These are phyloP conservation scores for Cuniculus paca DNA, from an alignment of 2,797 vertebrate genomes.

Conservation along the genomic window DNA sequence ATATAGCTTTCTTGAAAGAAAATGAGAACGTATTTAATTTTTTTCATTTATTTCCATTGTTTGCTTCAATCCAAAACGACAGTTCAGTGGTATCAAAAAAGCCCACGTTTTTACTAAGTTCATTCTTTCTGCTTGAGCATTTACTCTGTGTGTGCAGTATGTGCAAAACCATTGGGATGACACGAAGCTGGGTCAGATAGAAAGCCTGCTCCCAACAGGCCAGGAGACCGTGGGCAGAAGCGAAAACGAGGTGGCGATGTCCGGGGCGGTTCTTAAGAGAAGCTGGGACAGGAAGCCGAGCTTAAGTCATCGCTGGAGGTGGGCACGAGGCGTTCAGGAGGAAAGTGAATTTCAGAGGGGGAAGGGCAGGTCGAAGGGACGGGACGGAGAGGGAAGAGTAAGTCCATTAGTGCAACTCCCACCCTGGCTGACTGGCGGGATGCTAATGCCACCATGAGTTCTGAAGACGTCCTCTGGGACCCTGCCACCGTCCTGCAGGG, in stretches of 20 bases:
- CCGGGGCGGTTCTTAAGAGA: neutral
- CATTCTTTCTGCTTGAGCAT: neutral
- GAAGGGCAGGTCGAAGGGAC: neutral
- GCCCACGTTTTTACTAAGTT: neutral
- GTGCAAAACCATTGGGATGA: neutral
- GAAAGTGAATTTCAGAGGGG: neutral
- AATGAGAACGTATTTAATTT: slow-evolving; percentile 37
- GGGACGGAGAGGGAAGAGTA: neutral
- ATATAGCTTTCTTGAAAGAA: neutral
- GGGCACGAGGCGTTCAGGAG: neutral
- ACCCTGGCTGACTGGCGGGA: neutral
- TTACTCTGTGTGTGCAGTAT: neutral
- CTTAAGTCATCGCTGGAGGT: neutral
- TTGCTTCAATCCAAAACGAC: neutral
- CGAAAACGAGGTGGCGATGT: neutral
- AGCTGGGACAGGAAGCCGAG: neutral
- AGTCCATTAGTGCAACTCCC: neutral
- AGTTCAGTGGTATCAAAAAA: neutral
- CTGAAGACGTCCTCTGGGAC: neutral
- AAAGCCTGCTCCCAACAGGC: neutral
- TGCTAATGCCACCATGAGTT: neutral
- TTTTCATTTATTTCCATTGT: slow-evolving; percentile 21
- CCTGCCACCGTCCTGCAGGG: neutral
- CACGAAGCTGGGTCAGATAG: neutral
- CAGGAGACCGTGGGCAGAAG: neutral